phyloP scores from a whole-genome alignment of 2,888 invertebrate species.

The Sinotaia quadrata region DNA sequence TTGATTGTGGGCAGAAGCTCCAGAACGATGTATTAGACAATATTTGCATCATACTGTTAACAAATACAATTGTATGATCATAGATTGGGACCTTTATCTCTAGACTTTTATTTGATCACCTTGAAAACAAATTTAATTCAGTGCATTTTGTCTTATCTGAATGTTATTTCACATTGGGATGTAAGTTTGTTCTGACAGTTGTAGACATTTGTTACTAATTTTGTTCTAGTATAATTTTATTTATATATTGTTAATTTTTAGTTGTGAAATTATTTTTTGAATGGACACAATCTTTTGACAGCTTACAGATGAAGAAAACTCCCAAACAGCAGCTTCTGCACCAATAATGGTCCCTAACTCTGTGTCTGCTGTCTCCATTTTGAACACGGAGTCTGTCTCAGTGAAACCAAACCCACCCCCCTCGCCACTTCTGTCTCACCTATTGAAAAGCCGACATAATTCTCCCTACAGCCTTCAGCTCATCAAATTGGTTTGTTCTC shows the following conservation, averaged over 20 bases:
- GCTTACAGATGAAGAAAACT: slow-evolving; percentile 36
- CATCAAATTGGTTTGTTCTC: slow-evolving; percentile 53
- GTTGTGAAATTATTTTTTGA: not conserved
- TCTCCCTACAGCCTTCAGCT: slow-evolving; percentile 55
- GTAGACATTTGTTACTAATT: too few relatives aligned
- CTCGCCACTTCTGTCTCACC: slow-evolving; percentile 84
- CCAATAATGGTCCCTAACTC: slow-evolving; percentile 18
- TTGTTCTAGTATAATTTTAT: too few relatives aligned
- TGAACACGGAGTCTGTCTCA: slow-evolving; percentile 3
- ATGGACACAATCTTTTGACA: not conserved
- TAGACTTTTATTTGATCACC: too few relatives aligned
- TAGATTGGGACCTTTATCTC: too few relatives aligned
- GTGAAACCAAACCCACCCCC: slow-evolving; percentile 51
- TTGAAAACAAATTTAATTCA: too few relatives aligned
- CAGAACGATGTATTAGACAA: too few relatives aligned
- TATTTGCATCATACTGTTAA: too few relatives aligned
- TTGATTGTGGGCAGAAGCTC: too few relatives aligned
- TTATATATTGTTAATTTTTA: not conserved
- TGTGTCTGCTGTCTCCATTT: slow-evolving; percentile 3
- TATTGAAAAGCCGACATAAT: slow-evolving; percentile 79
- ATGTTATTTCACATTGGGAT: too few relatives aligned
- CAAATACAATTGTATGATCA: too few relatives aligned
- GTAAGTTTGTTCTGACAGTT: too few relatives aligned
- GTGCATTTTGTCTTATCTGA: too few relatives aligned
- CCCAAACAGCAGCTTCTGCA: slow-evolving; percentile 6